A percentile compares a stretch with the other conserved stretches of the same genome.
Conservation (phyloP, 2,888 invertebrate species). For the Dryomyza anilis region DNA sequence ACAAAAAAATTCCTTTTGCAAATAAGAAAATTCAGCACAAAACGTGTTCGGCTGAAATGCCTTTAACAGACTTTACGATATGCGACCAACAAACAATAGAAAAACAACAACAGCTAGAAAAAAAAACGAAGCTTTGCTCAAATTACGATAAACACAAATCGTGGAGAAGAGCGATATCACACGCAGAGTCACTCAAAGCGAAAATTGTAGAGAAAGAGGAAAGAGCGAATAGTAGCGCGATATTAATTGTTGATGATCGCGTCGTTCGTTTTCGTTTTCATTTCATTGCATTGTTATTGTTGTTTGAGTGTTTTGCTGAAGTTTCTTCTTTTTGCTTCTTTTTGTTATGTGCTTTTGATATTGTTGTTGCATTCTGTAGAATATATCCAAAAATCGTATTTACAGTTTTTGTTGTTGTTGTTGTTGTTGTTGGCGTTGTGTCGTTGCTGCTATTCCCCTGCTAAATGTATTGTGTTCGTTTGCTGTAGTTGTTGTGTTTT, state of each 20-base stretch:
- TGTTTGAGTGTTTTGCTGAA: constrained; percentile 15
- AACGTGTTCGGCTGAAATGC: background rate
- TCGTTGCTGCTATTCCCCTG: too few relatives aligned
- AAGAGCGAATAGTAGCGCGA: too few relatives aligned
- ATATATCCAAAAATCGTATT: constrained; percentile 25
- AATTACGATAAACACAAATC: too few relatives aligned
- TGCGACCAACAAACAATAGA: too few relatives aligned
- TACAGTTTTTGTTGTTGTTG: constrained; percentile 21
- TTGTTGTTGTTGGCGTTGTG: too few relatives aligned
- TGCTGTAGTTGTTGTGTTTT: constrained; percentile 18
- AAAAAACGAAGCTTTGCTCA: too few relatives aligned
- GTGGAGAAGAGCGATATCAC: too few relatives aligned
- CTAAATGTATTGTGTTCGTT: constrained; percentile 9
- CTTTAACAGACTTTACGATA: constrained; percentile 1
- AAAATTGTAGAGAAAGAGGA: background rate
- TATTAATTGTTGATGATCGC: constrained; percentile 16
- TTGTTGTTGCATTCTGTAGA: constrained; percentile 14
- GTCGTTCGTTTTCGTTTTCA: constrained; percentile 11
- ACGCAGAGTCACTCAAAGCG: too few relatives aligned
- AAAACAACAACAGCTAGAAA: background rate
- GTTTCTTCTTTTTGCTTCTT: background rate
- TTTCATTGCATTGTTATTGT: constrained; percentile 19
- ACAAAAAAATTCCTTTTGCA: background rate
- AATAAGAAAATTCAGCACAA: background rate
- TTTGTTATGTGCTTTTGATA: constrained; percentile 1